Evolutionary conservation across 1,140 invertebrate species (phyloP), one percentile per base, ranked within the genome.

Genomic region (Drosophila orena): DNA sequence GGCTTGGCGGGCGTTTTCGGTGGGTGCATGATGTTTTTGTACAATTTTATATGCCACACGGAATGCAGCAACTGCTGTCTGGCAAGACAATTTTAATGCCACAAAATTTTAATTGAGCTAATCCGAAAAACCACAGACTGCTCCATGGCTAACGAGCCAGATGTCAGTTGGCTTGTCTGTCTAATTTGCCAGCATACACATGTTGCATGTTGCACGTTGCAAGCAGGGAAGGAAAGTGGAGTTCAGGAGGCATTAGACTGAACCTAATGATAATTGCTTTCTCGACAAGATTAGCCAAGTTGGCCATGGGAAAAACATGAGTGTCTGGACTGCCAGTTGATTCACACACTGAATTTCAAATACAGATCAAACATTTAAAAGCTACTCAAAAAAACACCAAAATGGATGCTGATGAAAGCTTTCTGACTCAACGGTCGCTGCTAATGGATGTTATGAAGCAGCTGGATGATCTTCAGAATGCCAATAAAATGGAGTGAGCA

Each of bases 21-120:
- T 30, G 20, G 30, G 17, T 44, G 65, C 38, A 74, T 77, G 60
- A 66, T 61, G 55, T 61, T 86, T 77, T 75, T 50, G 57, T 47
- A 62, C 40, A 69, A 61, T 71, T 65, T 77, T 55, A 49, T 44
- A 40, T 60, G 42, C 42, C 34, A 47, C 38, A 53, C 71, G 40
- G 35, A 53, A 34, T 47, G 69, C 40, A 50, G 59, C 52, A 43
- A 34, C 69, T 52, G 30, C 72, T 55, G 44, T 68, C 69, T 72
- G 66, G 54, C 37, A 80, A 80, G 80, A 71, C 69, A 75, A 57
- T 89, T 80, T 84, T 72, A 84, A 89, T 74, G 55, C 79, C 84
- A 72, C 77, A 89, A 84, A 89, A 84, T 89, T 89, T 89, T 89
- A 89, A 84, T 84, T 89, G 84, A 89, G 77, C 69, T 84, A 89